Evolutionary conservation across 2,113 vertebrate species (phyloP).

Genomic region (Speoplatyrhinus poulsoni): DNA sequence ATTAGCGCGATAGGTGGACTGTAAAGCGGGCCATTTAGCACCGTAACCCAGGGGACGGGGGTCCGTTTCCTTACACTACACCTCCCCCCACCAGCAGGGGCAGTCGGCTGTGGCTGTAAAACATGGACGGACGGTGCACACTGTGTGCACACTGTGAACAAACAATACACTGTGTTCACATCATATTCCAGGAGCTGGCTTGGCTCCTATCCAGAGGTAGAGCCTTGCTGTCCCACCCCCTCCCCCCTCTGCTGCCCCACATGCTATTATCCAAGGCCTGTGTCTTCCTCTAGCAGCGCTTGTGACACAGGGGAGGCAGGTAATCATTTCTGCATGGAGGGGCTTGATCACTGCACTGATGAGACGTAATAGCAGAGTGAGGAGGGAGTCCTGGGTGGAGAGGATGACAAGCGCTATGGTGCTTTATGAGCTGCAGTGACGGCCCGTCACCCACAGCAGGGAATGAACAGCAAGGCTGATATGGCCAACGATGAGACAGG

Average conservation of each 20-base stretch:
- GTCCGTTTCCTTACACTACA: background rate
- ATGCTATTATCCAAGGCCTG: background rate
- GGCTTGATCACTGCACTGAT: slow-evolving; percentile 12
- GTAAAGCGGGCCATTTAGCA: background rate
- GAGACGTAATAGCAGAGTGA: slow-evolving; percentile 31
- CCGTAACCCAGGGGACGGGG: background rate
- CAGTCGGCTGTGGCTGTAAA: background rate
- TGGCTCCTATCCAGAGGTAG: slow-evolving; percentile 6
- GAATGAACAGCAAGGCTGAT: slow-evolving; percentile 25
- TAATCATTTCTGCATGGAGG: slow-evolving; percentile 23
- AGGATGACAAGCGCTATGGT: slow-evolving; percentile 24
- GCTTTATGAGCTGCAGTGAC: slow-evolving; percentile 32
- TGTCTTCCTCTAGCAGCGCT: background rate
- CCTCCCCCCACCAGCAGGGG: background rate
- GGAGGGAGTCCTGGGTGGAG: slow-evolving; percentile 1
- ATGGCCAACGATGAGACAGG: slow-evolving; percentile 3
- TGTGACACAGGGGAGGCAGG: slow-evolving; percentile 11
- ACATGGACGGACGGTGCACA: background rate
- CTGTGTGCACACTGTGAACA: background rate
- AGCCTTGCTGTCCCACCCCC: no score
- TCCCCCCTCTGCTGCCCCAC: background rate
- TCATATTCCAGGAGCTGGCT: background rate
- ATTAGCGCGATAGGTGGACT: background rate
- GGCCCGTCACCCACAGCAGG: slow-evolving; percentile 10
- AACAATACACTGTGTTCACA: no score